Percentiles rank a stretch among this genome's conserved stretches.
phyloP scores from a whole-genome alignment of 2,888 invertebrate genomes.

The Erannis defoliaria region DNA sequence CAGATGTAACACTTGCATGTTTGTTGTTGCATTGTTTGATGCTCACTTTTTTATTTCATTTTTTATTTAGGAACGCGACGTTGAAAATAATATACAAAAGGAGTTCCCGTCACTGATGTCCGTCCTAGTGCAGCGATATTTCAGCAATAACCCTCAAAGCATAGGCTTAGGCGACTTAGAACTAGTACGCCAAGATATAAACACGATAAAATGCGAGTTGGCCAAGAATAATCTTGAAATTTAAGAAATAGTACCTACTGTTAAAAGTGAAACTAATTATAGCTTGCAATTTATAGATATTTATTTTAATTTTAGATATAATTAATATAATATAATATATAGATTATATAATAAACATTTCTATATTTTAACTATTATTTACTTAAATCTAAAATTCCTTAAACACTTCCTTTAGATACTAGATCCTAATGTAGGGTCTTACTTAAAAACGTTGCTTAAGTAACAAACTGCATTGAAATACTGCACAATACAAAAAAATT shows the following conservation, averaged over 20 bases:
- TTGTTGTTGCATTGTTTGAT: no score
- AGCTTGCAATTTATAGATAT: slow-evolving; percentile 27
- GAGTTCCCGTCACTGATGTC: slow-evolving; percentile 87
- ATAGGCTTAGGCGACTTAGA: slow-evolving; percentile 73
- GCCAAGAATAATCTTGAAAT: neutral
- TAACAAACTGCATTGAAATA: no score
- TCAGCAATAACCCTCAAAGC: slow-evolving; percentile 75
- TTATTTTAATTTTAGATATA: slow-evolving; percentile 29
- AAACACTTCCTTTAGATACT: slow-evolving; percentile 2
- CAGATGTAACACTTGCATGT: no score
- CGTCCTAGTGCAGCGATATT: slow-evolving; percentile 87
- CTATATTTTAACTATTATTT: slow-evolving; percentile 2
- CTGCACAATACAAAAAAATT: no score
- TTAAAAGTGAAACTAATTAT: slow-evolving; percentile 18
- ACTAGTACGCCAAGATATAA: slow-evolving; percentile 76
- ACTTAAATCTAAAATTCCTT: slow-evolving; percentile 27
- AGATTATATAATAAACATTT: slow-evolving; percentile 22
- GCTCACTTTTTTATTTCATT: neutral
- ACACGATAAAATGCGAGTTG: slow-evolving; percentile 46
- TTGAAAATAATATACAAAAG: slow-evolving; percentile 65
- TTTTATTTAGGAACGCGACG: slow-evolving; percentile 65
- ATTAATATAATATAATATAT: slow-evolving; percentile 25
- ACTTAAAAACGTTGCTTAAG: no score
- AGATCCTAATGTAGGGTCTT: no score
- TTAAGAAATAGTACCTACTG: neutral